Conservation (phyloP, 1,140 invertebrate species). For the Pachypsylla venusta region DNA sequence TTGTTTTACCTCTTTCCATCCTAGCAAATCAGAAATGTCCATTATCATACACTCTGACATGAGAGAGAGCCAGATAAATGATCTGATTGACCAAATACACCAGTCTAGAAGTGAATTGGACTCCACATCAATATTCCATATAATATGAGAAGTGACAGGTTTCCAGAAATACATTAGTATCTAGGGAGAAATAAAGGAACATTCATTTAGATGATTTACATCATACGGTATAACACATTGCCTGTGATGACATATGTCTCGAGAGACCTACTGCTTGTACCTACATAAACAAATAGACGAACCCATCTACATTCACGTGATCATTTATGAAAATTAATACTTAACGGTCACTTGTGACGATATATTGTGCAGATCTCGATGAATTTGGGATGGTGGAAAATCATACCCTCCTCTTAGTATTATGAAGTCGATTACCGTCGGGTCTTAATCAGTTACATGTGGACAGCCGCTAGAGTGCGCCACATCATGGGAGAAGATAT, state of each 20-base stretch:
- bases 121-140: neutral
- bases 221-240: neutral
- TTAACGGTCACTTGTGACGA: neutral
- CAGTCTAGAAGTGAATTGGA: neutral
- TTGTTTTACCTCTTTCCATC: neutral
- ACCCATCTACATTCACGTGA: neutral
- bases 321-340: neutral
- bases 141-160: neutral
- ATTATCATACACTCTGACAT: neutral
- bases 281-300: neutral
- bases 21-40: constrained; percentile 5
- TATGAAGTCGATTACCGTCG: too few relatives aligned
- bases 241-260: neutral
- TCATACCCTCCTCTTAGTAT: too few relatives aligned
- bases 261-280: neutral
- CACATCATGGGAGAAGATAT: too few relatives aligned
- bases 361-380: too few relatives aligned
- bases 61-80: neutral
- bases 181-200: neutral
- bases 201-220: neutral
- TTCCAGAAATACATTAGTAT: neutral
- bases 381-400: too few relatives aligned
- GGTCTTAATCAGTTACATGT: too few relatives aligned
- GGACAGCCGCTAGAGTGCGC: too few relatives aligned
- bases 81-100: neutral